Conservation (phyloP, 2,797 vertebrate species). For the Chloroceryle inda region DNA sequence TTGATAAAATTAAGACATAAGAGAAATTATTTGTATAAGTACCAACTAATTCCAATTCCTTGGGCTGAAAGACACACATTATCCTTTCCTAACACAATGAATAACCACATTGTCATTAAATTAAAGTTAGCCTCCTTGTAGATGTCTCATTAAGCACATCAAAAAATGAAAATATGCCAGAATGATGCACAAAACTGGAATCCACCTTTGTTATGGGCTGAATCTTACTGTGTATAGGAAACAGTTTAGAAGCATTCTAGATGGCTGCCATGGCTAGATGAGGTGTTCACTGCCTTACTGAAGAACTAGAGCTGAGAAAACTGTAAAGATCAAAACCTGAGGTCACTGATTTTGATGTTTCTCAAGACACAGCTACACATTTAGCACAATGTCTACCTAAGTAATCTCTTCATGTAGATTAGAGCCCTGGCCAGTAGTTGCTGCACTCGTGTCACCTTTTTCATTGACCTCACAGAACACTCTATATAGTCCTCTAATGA, state of each 20-base stretch:
- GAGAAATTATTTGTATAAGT: neutral
- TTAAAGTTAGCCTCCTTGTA: neutral
- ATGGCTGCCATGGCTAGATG: neutral
- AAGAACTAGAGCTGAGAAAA: constrained; percentile 1
- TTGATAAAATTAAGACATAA: neutral
- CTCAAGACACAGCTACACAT: neutral
- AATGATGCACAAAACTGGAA: neutral
- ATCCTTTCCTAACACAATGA: neutral
- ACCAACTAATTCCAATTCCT: neutral
- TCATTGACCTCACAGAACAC: neutral
- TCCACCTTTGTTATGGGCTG: neutral
- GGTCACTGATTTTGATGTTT: neutral
- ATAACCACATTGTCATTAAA: neutral
- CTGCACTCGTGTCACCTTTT: neutral
- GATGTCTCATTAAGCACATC: neutral
- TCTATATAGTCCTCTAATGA: neutral
- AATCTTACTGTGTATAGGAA: neutral
- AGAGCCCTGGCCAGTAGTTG: neutral
- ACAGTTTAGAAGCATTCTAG: neutral
- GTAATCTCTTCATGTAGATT: neutral
- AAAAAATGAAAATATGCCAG: neutral
- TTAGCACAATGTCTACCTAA: neutral
- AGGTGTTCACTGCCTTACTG: neutral
- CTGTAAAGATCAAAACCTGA: neutral
- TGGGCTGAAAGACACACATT: neutral